Percentiles rank a stretch among this genome's conserved stretches.
Conservation (phyloP, 2,888 invertebrate genomes). For the Heliconius aoede region DNA sequence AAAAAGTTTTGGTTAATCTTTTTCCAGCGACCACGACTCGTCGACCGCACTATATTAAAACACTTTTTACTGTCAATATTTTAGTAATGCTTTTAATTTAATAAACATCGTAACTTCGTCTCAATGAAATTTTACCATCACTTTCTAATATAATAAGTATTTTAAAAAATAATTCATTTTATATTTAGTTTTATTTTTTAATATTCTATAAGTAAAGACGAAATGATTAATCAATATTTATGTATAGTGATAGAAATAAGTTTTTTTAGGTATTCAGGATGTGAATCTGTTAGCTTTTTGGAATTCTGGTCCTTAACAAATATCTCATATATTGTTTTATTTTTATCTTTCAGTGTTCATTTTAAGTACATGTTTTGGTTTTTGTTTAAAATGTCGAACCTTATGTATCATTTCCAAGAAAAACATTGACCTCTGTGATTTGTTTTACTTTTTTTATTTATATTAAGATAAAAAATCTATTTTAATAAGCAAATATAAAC, state of each 20-base stretch:
- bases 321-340: background rate
- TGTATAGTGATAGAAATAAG: background rate
- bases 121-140: background rate
- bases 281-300: conserved; percentile 3
- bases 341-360: conserved; percentile 9
- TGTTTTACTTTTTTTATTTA: conserved; percentile 10
- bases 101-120: background rate
- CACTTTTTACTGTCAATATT: too few relatives aligned
- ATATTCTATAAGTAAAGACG: background rate
- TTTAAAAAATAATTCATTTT: background rate
- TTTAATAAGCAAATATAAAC: background rate
- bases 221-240: background rate
- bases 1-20: too few relatives aligned
- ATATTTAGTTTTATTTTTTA: background rate
- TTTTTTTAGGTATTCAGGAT: background rate
- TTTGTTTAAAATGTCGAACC: background rate
- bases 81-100: too few relatives aligned
- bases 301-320: background rate
- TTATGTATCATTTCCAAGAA: background rate
- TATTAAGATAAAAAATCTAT: conserved; percentile 1
- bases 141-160: background rate
- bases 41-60: too few relatives aligned
- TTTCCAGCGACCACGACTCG: too few relatives aligned
- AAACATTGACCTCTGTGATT: conserved; percentile 16
- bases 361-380: background rate